These are phyloP conservation scores for Emmelina monodactyla DNA, from an alignment of 2,888 invertebrate genomes.

Conservation along the genomic window DNA sequence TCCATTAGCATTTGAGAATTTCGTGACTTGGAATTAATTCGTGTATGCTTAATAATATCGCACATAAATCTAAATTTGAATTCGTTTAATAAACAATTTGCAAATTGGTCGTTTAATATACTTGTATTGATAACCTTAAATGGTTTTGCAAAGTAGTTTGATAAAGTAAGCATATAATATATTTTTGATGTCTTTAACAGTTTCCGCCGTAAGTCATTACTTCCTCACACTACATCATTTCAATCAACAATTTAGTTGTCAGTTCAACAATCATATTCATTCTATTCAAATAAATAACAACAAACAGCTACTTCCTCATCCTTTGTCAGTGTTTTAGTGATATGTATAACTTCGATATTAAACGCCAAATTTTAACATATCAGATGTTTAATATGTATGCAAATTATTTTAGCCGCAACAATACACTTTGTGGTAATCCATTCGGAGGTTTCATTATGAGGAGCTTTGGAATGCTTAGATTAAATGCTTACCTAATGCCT, in stretches of 20 bases:
- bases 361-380: conserved; percentile 19
- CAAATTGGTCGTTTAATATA: background rate
- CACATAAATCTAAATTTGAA: background rate
- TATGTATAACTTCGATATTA: conserved; percentile 1
- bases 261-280: background rate
- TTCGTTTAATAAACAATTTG: background rate
- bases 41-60: background rate
- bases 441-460: no score
- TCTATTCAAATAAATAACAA: background rate
- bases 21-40: no score
- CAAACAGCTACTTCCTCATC: background rate
- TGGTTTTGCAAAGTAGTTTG: background rate
- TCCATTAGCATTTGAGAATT: no score
- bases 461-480: no score
- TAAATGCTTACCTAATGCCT: no score
- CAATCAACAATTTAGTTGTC: background rate
- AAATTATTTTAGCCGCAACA: conserved; percentile 23
- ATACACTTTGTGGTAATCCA: no score
- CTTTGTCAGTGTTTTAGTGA: background rate
- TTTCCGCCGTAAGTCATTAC: background rate
- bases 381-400: conserved; percentile 29
- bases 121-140: background rate
- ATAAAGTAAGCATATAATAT: no score
- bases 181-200: no score
- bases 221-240: background rate